phyloP scores from a whole-genome alignment of 2,888 invertebrate species.

The Caenorhabditis sp. region DNA sequence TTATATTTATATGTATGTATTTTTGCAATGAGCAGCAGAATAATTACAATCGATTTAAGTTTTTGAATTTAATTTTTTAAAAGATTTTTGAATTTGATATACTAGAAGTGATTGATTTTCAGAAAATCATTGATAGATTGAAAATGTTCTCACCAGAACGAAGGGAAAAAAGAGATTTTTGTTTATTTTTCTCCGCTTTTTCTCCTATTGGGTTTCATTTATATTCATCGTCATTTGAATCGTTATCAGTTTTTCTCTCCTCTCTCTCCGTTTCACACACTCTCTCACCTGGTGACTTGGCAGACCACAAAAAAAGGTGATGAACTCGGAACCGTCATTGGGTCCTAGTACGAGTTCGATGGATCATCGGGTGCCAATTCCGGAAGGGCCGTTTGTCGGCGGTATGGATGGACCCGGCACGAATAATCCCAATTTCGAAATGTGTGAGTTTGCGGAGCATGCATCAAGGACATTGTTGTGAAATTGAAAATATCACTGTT shows the following conservation, averaged over 20 bases:
- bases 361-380: slow-evolving; percentile 37
- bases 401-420: slow-evolving; percentile 20
- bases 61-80: too few species aligned
- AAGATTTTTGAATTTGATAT: too few species aligned
- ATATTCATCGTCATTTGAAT: slow-evolving; percentile 1
- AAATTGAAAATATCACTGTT: too few species aligned
- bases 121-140: not conserved
- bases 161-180: not conserved
- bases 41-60: too few species aligned
- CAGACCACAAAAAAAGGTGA: slow-evolving; percentile 6
- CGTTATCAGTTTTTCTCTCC: slow-evolving; percentile 1
- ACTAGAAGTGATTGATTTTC: too few species aligned
- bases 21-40: too few species aligned
- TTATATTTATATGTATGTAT: not conserved
- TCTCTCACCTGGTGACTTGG: not conserved
- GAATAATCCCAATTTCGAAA: slow-evolving; percentile 35
- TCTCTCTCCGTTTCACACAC: slow-evolving; percentile 2
- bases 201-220: not conserved
- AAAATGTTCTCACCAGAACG: not conserved
- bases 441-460: not conserved
- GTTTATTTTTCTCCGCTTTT: slow-evolving; percentile 2
- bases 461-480: too few species aligned
- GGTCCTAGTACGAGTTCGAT: slow-evolving; percentile 42
- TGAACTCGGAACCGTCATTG: slow-evolving; percentile 19
- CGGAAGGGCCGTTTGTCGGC: slow-evolving; percentile 39